Evolutionary conservation across 2,113 vertebrate genomes (phyloP).

Genomic region (Blennius ocellaris): DNA sequence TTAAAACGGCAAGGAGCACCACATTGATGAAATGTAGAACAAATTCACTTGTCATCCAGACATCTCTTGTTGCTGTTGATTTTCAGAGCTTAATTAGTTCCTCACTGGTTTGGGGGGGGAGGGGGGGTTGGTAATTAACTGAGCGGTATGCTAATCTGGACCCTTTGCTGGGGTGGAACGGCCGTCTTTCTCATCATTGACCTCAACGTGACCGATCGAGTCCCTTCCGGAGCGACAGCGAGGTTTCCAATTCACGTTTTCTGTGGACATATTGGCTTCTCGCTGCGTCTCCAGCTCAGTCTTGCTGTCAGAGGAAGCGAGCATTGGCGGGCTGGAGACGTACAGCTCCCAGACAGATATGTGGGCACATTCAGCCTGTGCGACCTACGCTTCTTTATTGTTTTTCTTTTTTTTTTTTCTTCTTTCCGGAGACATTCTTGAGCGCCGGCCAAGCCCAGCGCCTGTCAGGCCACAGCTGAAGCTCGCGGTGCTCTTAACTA

Average conservation of each 20-base stretch:
- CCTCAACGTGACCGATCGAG: conserved; percentile 33
- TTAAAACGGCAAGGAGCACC: no score
- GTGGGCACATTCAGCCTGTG: not conserved
- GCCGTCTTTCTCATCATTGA: conserved; percentile 1
- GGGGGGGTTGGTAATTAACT: no score
- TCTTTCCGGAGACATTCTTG: conserved; percentile 34
- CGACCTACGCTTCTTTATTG: conserved; percentile 25
- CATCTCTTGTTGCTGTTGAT: not conserved
- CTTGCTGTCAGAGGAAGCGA: not conserved
- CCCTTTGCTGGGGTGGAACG: no score
- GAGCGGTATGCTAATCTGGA: no score
- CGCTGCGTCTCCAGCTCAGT: conserved; percentile 3
- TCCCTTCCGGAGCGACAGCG: conserved; percentile 33
- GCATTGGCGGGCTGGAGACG: conserved; percentile 2
- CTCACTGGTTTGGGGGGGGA: no score
- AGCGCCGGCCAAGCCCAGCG: conserved; percentile 13
- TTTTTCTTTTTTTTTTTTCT: conserved; percentile 41
- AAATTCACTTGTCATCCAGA: not conserved
- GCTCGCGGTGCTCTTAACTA: conserved; percentile 22
- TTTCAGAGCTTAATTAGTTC: not conserved
- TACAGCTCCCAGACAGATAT: conserved; percentile 24
- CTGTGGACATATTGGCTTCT: conserved; percentile 18
- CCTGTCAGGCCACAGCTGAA: conserved; percentile 17
- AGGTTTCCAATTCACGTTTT: conserved; percentile 3
- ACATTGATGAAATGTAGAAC: not conserved